These are phyloP conservation scores for Malacoctenus gilli DNA, from an alignment of 2,797 vertebrate genomes.

Conservation along the genomic window DNA sequence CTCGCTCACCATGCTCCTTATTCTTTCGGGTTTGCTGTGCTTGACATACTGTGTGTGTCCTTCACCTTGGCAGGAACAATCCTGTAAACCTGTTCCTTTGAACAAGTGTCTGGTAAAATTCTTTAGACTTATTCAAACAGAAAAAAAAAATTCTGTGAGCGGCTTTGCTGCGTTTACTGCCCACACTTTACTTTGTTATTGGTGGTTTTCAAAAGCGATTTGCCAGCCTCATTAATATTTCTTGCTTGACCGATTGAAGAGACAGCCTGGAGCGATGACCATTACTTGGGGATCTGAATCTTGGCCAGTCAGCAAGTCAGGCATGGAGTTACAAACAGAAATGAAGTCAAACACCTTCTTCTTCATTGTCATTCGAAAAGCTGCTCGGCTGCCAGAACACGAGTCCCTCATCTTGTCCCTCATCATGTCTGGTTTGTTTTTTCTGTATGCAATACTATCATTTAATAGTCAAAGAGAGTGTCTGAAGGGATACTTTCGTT, in stretches of 20 bases:
- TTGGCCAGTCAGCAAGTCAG: conserved; percentile 30
- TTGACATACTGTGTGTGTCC: conserved; percentile 31
- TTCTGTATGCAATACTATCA: background rate
- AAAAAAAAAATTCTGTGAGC: conserved; percentile 43
- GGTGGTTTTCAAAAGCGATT: conserved; percentile 24
- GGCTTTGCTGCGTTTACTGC: conserved; percentile 34
- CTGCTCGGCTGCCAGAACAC: conserved; percentile 15
- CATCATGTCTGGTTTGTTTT: conserved; percentile 4
- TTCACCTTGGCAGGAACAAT: conserved; percentile 45
- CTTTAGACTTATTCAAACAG: conserved; percentile 39
- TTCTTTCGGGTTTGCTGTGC: conserved; percentile 14
- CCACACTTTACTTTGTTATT: conserved; percentile 36
- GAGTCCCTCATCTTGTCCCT: background rate
- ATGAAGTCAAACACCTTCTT: conserved; percentile 21
- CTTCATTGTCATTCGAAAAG: conserved; percentile 7
- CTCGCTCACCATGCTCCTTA: conserved; percentile 29
- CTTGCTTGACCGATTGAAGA: conserved; percentile 44
- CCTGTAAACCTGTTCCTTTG: conserved; percentile 41
- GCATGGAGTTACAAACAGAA: conserved; percentile 14
- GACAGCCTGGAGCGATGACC: conserved; percentile 37
- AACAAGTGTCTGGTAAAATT: no score
- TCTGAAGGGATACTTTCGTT: no score
- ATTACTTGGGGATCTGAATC: conserved; percentile 41
- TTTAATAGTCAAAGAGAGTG: no score
- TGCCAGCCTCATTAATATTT: conserved; percentile 46